Evolutionary conservation across 2,888 invertebrate genomes (phyloP).

Genomic region (Eurois occulta): DNA sequence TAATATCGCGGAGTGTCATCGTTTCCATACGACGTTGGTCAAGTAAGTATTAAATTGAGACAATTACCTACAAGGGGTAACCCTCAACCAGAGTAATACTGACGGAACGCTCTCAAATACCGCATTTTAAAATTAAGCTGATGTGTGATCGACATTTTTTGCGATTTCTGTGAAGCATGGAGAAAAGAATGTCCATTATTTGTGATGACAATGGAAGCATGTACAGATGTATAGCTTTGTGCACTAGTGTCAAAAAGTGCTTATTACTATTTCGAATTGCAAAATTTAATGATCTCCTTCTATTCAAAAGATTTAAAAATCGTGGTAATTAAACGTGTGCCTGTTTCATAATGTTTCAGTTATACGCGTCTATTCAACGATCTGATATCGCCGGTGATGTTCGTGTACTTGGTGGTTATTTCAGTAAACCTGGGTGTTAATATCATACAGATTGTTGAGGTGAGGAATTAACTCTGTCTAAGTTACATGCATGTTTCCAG

Average conservation of each 20-base stretch:
- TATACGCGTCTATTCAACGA: slow-evolving; percentile 76
- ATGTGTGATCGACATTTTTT: background rate
- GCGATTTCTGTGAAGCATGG: background rate
- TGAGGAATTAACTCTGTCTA: slow-evolving; percentile 52
- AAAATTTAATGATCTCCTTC: background rate
- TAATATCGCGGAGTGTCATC: slow-evolving; percentile 78
- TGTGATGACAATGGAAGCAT: background rate
- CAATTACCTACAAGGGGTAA: background rate
- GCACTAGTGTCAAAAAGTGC: background rate
- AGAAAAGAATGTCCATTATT: background rate
- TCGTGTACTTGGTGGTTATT: slow-evolving; percentile 78
- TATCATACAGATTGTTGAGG: slow-evolving; percentile 80
- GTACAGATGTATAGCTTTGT: too few relatives aligned
- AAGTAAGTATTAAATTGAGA: slow-evolving; percentile 65
- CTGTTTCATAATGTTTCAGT: slow-evolving; percentile 67
- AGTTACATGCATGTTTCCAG: background rate
- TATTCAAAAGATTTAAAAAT: background rate
- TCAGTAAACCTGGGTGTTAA: slow-evolving; percentile 81
- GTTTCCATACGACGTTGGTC: slow-evolving; percentile 72
- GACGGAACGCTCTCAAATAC: background rate
- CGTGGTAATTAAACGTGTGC: background rate
- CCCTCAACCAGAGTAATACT: background rate
- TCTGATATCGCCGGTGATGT: slow-evolving; percentile 81
- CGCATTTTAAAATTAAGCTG: background rate
- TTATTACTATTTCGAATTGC: background rate